Base-by-base conservation (phyloP, 2,888 invertebrate genomes). In the Argynnis bischoffii region DNA sequence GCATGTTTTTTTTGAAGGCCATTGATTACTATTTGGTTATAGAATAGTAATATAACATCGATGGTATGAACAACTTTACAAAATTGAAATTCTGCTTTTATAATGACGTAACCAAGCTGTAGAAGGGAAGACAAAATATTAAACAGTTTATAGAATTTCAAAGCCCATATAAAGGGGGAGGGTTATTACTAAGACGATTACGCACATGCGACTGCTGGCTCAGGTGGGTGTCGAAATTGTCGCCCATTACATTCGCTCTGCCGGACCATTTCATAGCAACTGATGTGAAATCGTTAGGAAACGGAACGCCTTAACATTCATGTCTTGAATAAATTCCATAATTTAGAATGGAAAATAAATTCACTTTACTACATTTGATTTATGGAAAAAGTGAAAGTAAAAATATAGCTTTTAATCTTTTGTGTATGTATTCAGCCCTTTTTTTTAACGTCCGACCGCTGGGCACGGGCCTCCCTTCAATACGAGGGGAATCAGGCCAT, bases 161-260 rank as follows among this genome's bases (percentile, higher is more conserved):
- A 35, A 41, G 41, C 51, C 51, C 51, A 55, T 26, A 63, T 47
- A 63, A 61, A 5, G 35, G 46, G 46, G 46, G 46, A 14, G 41
- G 48, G 55, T 41, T 74, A 74, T 74, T 70, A 57, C 64, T 65
- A 66, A 69, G 67, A 70, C 66, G 69, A 75, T 72, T 72, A 74
- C 72, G 69, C 71, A 71, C 70, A 74, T 73, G 69, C 69, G 69
- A 67, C 66, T 69, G 68, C 74, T 70, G 85, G 79, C 84, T 81
- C 90, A 90, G 90, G 89, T 90, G 90, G 82, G 80, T 78, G 81
- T 86, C 84, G 85, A 85, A 88, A 89, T 88, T 86, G 89, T 85
- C 83, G 79, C 79, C 87, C 83, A 87, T 89, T 89, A 88, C 80
- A 79, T 83, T 78, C 83, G 84, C 82, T 80, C 79, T 83, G 81